Conservation (phyloP, 2,888 invertebrate genomes). For the Phengaris alcon region DNA sequence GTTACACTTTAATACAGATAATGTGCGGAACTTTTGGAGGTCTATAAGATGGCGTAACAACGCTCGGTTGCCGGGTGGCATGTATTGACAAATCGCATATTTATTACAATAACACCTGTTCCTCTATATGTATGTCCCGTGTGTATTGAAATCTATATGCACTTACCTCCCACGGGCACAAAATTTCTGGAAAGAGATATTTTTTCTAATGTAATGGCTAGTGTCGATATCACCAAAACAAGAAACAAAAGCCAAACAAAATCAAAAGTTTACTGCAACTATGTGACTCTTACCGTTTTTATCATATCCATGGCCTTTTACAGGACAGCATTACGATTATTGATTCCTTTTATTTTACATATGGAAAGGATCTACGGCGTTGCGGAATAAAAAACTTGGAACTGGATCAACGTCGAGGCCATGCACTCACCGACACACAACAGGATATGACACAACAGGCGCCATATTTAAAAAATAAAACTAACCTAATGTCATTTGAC, state of each 20-base stretch:
- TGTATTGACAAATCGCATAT: conserved; percentile 76
- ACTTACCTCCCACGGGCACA: conserved; percentile 79
- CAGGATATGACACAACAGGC: conserved; percentile 77
- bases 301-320: conserved; percentile 80
- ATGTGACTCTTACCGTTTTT: conserved; percentile 75
- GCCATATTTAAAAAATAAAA: conserved; percentile 58
- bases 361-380: conserved; percentile 59
- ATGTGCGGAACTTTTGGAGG: conserved; percentile 74
- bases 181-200: conserved; percentile 79
- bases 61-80: conserved; percentile 78
- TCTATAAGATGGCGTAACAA: conserved; percentile 79
- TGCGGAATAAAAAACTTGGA: conserved; percentile 62
- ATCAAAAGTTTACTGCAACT: conserved; percentile 56
- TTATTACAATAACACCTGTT: conserved; percentile 57
- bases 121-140: conserved; percentile 63
- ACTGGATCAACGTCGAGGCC: conserved; percentile 70
- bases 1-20: conserved; percentile 64
- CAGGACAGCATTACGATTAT: conserved; percentile 76
- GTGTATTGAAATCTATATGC: conserved; percentile 62
- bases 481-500: conserved; percentile 33
- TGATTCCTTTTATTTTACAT: conserved; percentile 64
- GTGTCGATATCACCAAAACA: conserved; percentile 80
- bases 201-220: conserved; percentile 80
- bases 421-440: conserved; percentile 70
- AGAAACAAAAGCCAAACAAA: conserved; percentile 80